Evolutionary conservation across 2,113 vertebrate species (phyloP).

Genomic region (Rhinogobius similis): DNA sequence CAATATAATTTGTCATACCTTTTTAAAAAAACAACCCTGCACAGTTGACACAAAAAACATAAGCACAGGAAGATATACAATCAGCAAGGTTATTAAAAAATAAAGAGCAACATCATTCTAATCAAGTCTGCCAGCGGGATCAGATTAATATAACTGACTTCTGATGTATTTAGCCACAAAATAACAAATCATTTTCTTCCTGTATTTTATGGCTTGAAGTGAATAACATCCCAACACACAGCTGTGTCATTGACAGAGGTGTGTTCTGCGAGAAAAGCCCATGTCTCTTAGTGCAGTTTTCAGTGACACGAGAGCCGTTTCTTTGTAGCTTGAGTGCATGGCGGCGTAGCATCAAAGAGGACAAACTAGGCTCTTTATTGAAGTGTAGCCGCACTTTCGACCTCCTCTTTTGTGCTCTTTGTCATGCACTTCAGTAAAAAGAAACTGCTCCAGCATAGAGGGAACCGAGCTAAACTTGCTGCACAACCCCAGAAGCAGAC

Average conservation of each 20-base stretch:
- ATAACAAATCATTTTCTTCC: conserved; percentile 8
- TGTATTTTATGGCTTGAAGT: background rate
- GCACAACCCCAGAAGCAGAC: conserved; percentile 37
- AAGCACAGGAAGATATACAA: background rate
- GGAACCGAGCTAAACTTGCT: conserved; percentile 57
- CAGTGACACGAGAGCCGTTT: conserved; percentile 47
- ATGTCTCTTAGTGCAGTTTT: conserved; percentile 61
- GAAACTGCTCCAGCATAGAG: conserved; percentile 46
- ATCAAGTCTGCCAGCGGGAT: background rate
- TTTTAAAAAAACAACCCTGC: too few relatives aligned
- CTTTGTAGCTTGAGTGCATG: conserved; percentile 69
- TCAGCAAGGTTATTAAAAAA: background rate
- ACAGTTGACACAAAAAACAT: too few relatives aligned
- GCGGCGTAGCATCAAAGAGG: conserved; percentile 71
- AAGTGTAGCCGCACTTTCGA: conserved; percentile 69
- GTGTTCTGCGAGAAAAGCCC: conserved; percentile 43
- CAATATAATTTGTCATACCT: too few relatives aligned
- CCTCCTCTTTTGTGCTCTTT: conserved; percentile 68
- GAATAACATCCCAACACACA: conserved; percentile 10
- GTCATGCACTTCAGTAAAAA: conserved; percentile 62
- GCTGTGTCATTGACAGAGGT: conserved; percentile 27
- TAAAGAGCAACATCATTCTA: background rate
- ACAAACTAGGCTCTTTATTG: conserved; percentile 73
- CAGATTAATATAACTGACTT: background rate
- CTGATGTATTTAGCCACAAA: conserved; percentile 8